Evolutionary conservation across 1,140 invertebrate species (phyloP).

Genomic region (Zaprionus davidi): DNA sequence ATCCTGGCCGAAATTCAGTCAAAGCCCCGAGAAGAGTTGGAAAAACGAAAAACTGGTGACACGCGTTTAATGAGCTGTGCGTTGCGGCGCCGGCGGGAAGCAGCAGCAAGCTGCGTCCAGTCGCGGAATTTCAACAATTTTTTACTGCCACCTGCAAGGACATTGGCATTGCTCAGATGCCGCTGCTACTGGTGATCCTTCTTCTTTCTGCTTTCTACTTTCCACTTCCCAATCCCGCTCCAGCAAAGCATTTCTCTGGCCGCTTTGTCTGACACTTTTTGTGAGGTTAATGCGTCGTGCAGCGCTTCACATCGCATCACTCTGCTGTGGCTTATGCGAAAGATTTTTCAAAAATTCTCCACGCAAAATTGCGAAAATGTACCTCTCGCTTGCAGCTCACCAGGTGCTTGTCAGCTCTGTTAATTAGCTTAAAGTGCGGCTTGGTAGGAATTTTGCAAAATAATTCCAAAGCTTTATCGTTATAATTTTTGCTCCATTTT

Average conservation of each 20-base stretch:
- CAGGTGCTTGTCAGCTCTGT: conserved; percentile 18
- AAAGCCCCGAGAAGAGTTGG: conserved; percentile 30
- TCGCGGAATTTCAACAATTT: conserved; percentile 73
- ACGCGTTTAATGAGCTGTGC: conserved; percentile 76
- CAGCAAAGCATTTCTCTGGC: conserved; percentile 40
- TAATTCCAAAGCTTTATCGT: conserved; percentile 36
- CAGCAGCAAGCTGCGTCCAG: conserved; percentile 16
- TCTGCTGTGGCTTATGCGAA: conserved; percentile 56
- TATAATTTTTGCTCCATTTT: conserved; percentile 26
- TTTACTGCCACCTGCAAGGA: conserved; percentile 77
- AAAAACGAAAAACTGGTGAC: conserved; percentile 50
- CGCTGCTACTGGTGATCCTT: background rate
- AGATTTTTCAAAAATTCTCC: conserved; percentile 43
- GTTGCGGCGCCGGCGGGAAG: conserved; percentile 18
- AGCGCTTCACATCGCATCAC: background rate
- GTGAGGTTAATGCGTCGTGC: conserved; percentile 19
- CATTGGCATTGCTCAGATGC: conserved; percentile 56
- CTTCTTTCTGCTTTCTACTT: background rate
- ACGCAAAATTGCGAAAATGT: conserved; percentile 12
- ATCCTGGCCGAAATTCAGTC: conserved; percentile 50
- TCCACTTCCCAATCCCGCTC: background rate
- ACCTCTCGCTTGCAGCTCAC: background rate
- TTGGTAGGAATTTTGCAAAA: conserved; percentile 32
- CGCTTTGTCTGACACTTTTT: conserved; percentile 36
- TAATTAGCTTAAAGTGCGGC: conserved; percentile 61